These are phyloP conservation scores for Hoplostethus mediterraneus DNA, from an alignment of 2,797 vertebrate genomes.

Conservation along the genomic window DNA sequence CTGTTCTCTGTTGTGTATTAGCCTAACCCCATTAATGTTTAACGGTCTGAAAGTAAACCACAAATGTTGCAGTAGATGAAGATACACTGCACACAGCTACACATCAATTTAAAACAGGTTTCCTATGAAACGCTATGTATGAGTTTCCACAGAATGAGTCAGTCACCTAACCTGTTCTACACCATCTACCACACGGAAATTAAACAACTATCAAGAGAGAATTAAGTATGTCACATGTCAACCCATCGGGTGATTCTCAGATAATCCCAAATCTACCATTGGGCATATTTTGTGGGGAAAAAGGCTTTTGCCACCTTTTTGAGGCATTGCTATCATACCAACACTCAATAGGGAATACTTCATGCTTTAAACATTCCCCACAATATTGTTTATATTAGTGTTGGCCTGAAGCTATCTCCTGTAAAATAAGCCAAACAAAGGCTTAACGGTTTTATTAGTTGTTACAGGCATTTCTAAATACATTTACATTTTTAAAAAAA, in stretches of 20 bases:
- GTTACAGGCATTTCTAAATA: too few species aligned
- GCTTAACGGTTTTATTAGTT: not conserved
- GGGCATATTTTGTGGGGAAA: not conserved
- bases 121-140: too few species aligned
- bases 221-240: conserved; percentile 16
- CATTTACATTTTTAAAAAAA: too few species aligned
- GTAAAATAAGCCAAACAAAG: fast-evolving
- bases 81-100: not conserved
- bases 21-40: too few species aligned
- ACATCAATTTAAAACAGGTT: too few species aligned
- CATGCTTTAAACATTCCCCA: not conserved
- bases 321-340: conserved; percentile 55
- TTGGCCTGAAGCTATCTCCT: not conserved
- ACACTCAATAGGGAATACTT: conserved; percentile 4
- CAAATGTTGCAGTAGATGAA: not conserved
- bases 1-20: not conserved
- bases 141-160: too few species aligned
- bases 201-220: not conserved
- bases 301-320: conserved; percentile 24
- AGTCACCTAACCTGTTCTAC: conserved; percentile 6
- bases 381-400: not conserved
- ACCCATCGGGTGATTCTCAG: not conserved
- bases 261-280: not conserved
- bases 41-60: not conserved
- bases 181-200: not conserved